Percentiles rank a stretch among this genome's conserved stretches.
These are phyloP conservation scores for Megamerina dolium DNA, from an alignment of 2,888 invertebrate species.

Conservation along the genomic window DNA sequence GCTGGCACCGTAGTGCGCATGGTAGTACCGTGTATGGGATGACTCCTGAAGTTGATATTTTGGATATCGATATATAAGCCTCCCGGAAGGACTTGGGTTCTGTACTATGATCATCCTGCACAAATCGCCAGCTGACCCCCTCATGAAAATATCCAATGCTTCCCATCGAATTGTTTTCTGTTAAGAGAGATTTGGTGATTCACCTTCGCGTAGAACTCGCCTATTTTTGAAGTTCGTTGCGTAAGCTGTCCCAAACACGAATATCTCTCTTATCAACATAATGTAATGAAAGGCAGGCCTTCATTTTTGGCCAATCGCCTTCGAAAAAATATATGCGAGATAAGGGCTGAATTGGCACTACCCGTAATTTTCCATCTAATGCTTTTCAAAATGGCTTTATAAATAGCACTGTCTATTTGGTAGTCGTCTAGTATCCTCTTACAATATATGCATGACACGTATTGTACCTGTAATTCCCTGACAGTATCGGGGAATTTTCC, in stretches of 20 bases:
- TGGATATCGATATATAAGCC: constrained; percentile 11
- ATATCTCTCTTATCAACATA: constrained; percentile 7
- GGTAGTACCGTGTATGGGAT: neutral
- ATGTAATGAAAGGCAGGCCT: constrained; percentile 7
- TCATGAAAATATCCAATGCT: constrained; percentile 10
- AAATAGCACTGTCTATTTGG: too few relatives aligned
- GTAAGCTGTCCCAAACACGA: neutral
- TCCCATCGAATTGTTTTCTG: constrained; percentile 3
- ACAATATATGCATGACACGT: constrained; percentile 10
- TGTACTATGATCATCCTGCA: constrained; percentile 6
- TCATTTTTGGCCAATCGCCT: constrained; percentile 1
- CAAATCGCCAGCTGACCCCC: constrained; percentile 5
- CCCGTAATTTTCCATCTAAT: too few relatives aligned
- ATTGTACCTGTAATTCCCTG: constrained; percentile 9
- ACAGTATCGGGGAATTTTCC: constrained; percentile 7
- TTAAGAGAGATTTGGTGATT: constrained; percentile 8
- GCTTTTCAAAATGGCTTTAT: too few relatives aligned
- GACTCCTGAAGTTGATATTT: constrained; percentile 5
- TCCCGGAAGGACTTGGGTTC: constrained; percentile 6
- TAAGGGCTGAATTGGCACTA: too few relatives aligned
- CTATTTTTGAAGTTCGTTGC: neutral
- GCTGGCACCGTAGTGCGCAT: neutral
- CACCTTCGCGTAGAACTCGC: constrained; percentile 7
- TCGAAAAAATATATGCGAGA: constrained; percentile 8
- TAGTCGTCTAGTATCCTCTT: too few relatives aligned